These are phyloP conservation scores for Gambusia affinis DNA, from an alignment of 2,113 vertebrate genomes.

Conservation along the genomic window DNA sequence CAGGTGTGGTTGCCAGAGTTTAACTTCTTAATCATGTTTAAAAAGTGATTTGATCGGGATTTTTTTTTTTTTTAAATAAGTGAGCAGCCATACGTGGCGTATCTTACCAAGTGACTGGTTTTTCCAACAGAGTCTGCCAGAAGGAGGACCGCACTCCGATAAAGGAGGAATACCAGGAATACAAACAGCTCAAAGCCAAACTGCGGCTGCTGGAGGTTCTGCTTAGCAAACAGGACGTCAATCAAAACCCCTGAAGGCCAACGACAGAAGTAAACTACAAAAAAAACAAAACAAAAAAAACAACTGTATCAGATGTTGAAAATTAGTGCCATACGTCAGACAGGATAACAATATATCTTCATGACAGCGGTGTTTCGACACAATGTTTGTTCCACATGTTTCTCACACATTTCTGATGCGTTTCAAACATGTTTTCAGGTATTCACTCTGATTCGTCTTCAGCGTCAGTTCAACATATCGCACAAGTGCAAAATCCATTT, in stretches of 20 bases:
- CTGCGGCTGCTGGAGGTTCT: constrained; percentile 92
- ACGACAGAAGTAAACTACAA: not conserved
- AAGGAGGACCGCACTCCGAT: constrained; percentile 92
- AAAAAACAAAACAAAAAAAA: too few relatives aligned
- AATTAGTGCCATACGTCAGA: not conserved
- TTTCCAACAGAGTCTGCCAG: constrained; percentile 84
- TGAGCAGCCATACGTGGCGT: not conserved
- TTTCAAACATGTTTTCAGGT: not conserved
- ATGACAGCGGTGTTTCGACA: not conserved
- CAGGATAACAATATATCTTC: not conserved
- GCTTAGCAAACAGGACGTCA: constrained; percentile 91
- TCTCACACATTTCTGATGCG: not conserved
- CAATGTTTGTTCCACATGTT: not conserved
- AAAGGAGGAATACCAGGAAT: constrained; percentile 92
- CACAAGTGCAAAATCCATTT: not conserved
- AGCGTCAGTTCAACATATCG: not conserved
- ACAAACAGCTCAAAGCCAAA: constrained; percentile 96
- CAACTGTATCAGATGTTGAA: not conserved
- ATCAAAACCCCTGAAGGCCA: constrained; percentile 45
- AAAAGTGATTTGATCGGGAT: not conserved
- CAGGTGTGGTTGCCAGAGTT: too few relatives aligned
- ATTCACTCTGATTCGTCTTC: not conserved
- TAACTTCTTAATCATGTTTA: too few relatives aligned
- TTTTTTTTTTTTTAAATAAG: not conserved
- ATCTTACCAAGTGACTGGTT: not conserved